Conservation (phyloP, 1,140 invertebrate species). For the Rhynchophorus ferrugineus region DNA sequence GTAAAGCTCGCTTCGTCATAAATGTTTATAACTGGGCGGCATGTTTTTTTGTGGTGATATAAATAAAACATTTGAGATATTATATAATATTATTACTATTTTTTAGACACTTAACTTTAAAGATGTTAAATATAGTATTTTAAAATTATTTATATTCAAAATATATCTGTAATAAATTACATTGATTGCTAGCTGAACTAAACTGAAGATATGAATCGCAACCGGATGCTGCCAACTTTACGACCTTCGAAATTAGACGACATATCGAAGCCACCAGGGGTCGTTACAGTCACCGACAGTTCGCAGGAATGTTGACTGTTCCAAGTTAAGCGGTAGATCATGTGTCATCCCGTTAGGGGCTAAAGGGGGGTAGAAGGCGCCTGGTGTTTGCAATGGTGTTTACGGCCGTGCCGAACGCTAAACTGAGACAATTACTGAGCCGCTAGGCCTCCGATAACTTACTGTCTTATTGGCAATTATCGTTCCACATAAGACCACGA, state of each 20-base stretch:
- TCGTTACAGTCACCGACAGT: conserved; percentile 14
- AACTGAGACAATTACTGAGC: conserved; percentile 34
- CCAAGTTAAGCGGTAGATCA: conserved; percentile 32
- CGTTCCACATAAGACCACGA: conserved; percentile 33
- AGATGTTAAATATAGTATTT: too few species aligned
- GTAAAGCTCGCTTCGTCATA: too few species aligned
- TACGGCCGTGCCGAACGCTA: conserved; percentile 34
- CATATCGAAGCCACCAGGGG: conserved; percentile 18
- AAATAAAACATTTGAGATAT: too few species aligned
- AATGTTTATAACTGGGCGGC: too few species aligned
- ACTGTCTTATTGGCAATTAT: conserved; percentile 35
- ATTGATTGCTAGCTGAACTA: neutral
- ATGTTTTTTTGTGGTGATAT: too few species aligned
- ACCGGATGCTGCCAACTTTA: conserved; percentile 21
- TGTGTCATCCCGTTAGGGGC: conserved; percentile 30
- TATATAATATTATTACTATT: too few species aligned
- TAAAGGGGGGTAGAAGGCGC: conserved; percentile 22
- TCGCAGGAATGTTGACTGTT: conserved; percentile 24
- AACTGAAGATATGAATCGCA: conserved; percentile 13
- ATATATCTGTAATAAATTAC: too few species aligned
- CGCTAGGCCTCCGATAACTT: conserved; percentile 36
- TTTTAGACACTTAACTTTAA: too few species aligned
- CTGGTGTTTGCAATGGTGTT: conserved; percentile 38
- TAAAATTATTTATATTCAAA: too few species aligned
- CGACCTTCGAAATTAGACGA: conserved; percentile 16